A percentile compares a stretch with the other conserved stretches of the same genome.
Evolutionary conservation across 2,113 vertebrate genomes (phyloP).

Genomic region (Conger conger): DNA sequence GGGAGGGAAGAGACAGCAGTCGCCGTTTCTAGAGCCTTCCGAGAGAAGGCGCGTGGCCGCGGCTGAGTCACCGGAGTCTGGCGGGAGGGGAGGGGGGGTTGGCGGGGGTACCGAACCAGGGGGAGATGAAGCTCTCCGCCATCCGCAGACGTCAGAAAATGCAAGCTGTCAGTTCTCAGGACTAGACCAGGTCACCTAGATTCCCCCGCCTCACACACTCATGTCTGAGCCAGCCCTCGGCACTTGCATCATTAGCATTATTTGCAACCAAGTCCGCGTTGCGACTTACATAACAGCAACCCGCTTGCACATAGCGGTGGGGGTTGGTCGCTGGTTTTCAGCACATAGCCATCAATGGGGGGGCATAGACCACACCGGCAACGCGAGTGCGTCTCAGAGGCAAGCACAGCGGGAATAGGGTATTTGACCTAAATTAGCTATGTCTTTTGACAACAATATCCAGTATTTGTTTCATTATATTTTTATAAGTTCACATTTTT

Average conservation of each 20-base stretch:
- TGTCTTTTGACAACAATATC: too few species aligned
- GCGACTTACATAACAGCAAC: not conserved
- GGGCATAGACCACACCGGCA: too few species aligned
- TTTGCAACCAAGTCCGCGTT: not conserved
- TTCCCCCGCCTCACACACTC: not conserved
- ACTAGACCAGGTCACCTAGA: conserved; percentile 14
- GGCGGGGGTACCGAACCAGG: not conserved
- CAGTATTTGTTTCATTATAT: too few species aligned
- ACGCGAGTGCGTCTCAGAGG: too few species aligned
- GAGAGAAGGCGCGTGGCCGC: not conserved
- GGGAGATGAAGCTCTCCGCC: not conserved
- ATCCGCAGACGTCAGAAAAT: not conserved
- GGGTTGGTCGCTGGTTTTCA: not conserved
- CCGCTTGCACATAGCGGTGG: not conserved
- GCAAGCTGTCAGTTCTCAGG: not conserved
- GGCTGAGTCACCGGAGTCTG: conserved; percentile 4
- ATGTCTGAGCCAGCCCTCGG: not conserved
- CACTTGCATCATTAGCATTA: conserved; percentile 12
- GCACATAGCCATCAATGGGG: not conserved
- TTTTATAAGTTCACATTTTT: too few species aligned
- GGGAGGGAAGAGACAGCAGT: conserved; percentile 54
- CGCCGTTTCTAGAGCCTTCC: conserved; percentile 40
- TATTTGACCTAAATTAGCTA: too few species aligned
- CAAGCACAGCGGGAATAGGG: too few species aligned
- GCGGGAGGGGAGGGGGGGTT: not conserved